These are phyloP conservation scores for Esox niger DNA, from an alignment of 2,113 vertebrate species.

Conservation along the genomic window DNA sequence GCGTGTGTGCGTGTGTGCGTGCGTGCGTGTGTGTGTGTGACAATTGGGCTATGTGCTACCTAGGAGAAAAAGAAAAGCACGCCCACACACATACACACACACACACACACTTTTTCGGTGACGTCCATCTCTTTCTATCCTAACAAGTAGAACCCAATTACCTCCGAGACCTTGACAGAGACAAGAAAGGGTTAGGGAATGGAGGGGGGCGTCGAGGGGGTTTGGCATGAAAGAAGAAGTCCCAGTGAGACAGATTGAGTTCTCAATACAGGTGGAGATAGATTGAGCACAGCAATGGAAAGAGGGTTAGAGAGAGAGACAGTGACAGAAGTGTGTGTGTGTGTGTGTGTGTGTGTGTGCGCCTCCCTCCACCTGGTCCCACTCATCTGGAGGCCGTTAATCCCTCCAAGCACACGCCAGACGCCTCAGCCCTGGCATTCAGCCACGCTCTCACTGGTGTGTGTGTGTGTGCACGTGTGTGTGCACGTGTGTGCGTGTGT, in stretches of 20 bases:
- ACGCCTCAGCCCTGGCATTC: constrained; percentile 70
- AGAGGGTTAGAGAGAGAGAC: constrained; percentile 49
- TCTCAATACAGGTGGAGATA: constrained; percentile 36
- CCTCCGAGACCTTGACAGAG: constrained; percentile 10
- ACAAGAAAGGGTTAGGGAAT: neutral
- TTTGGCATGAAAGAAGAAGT: neutral
- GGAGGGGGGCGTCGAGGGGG: constrained; percentile 24
- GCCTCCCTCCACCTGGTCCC: constrained; percentile 72
- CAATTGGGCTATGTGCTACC: constrained; percentile 8
- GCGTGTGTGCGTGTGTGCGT: constrained; percentile 56
- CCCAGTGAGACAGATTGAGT: constrained; percentile 38
- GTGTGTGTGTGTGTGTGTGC: neutral
- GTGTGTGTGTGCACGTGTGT: no score
- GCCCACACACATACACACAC: neutral
- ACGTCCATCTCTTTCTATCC: constrained; percentile 28
- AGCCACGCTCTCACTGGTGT: constrained; percentile 56
- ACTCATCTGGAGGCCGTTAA: constrained; percentile 76
- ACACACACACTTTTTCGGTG: constrained; percentile 28
- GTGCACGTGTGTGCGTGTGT: constrained; percentile 13
- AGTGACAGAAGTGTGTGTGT: constrained; percentile 41
- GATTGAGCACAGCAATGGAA: neutral
- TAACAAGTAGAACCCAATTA: constrained; percentile 34
- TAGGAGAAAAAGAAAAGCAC: constrained; percentile 44
- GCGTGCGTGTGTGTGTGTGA: constrained; percentile 37
- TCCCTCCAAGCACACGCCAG: constrained; percentile 75